Evolutionary conservation across 2,888 invertebrate species (phyloP), one percentile per base, ranked within the genome.

Genomic region (Diploptera punctata): DNA sequence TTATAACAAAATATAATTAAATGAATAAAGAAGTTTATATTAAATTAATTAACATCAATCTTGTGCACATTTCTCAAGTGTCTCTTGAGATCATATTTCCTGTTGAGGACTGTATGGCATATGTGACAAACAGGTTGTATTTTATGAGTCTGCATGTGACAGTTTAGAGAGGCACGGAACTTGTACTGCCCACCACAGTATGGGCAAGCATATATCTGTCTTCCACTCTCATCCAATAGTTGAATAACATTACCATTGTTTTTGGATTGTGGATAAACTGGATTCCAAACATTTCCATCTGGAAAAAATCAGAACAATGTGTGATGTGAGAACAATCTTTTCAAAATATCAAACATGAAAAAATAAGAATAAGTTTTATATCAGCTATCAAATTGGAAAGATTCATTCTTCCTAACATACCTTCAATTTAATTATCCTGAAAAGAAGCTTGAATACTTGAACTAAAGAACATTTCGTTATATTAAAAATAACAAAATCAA

Each of bases 41-140:
- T n/a, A n/a, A n/a, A n/a, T n/a, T 10, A 33, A 10, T 33, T 10
- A 33, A 10, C 29, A 57, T 67, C 68, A 7, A 73, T 67, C 52
- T 72, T 72, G 67, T 76, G 76, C 13, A 69, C 71, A 47, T 38
- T 61, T 16, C 67, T 67, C 26, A 76, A 43, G 47, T 76, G 76
- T 47, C 75, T 62, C 29, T 49, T 69, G 18, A 76, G 38, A 24
- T 76, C 76, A 38, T 76, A 75, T 49, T 72, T 75, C 43, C 76
- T 68, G 72, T 71, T 75, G 38, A 76, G 72, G 21, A 75, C 72
- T 43, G 67, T 65, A 18, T 60, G 68, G 61, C 76, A 76, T n/a
- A 73, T 68, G 52, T 75, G 72, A 47, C 76, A 76, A n/a, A 54
- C 68, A 38, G 75, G 68, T 33, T 72, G 68, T 18, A 57, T 57